These are phyloP conservation scores for Pygocentrus nattereri DNA, from an alignment of 2,797 vertebrate species.

Conservation along the genomic window DNA sequence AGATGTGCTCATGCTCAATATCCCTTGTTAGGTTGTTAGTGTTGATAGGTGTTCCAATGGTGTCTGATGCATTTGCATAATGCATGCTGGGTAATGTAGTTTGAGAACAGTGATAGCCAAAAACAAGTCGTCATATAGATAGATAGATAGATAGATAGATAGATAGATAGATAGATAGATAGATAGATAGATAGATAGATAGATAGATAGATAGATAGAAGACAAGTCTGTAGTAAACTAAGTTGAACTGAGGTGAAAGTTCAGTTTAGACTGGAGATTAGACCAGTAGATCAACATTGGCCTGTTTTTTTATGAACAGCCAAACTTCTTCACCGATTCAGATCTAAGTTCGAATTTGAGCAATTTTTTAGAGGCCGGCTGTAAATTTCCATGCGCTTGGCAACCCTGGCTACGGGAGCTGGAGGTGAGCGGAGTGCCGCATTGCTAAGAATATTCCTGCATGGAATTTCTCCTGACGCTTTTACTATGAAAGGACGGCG, in stretches of 20 bases:
- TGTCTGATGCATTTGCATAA: no score
- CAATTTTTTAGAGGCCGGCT: not conserved
- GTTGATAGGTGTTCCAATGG: no score
- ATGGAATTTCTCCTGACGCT: slow-evolving; percentile 53
- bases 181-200: no score
- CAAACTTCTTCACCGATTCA: not conserved
- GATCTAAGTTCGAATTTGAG: no score
- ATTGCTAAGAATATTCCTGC: slow-evolving; percentile 51
- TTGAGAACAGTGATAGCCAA: no score
- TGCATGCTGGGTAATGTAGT: no score
- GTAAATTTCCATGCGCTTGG: not conserved
- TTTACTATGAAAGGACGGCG: slow-evolving; percentile 48
- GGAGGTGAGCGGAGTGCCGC: slow-evolving; percentile 36
- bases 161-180: no score
- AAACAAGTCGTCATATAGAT: no score
- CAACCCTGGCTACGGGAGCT: slow-evolving; percentile 1
- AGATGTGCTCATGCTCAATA: no score
- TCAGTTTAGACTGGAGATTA: not conserved
- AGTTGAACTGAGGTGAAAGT: not conserved
- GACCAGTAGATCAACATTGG: not conserved
- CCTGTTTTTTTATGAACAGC: not conserved
- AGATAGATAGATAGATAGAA: no score
- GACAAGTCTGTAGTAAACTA: not conserved
- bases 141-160: no score
- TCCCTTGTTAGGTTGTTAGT: no score